Conservation (phyloP, 1,140 invertebrate genomes). For the Drosophila melanica region DNA sequence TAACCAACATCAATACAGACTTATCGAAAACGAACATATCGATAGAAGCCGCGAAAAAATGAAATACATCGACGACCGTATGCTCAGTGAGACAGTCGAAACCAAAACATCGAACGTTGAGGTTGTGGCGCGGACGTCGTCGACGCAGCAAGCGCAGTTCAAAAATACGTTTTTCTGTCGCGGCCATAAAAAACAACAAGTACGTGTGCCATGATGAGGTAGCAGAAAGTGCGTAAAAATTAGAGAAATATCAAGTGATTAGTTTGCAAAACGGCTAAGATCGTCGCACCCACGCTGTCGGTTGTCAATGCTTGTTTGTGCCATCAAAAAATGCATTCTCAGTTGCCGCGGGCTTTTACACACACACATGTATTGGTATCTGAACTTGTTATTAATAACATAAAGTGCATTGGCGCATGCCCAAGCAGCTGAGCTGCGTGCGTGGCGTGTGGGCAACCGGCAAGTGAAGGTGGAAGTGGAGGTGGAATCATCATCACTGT, state of each 20-base stretch:
- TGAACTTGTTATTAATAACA: conserved; percentile 35
- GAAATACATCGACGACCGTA: conserved; percentile 8
- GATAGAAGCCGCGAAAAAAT: conserved; percentile 14
- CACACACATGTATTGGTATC: not conserved
- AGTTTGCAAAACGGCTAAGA: conserved; percentile 32
- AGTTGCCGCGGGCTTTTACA: conserved; percentile 38
- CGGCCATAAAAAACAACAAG: conserved; percentile 9
- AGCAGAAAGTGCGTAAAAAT: conserved; percentile 40
- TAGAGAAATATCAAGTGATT: conserved; percentile 25
- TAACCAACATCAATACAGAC: not conserved
- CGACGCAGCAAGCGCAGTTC: not conserved
- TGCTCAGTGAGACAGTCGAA: conserved; percentile 21
- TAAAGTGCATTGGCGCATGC: conserved; percentile 39
- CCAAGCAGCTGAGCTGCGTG: conserved; percentile 15
- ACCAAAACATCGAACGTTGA: conserved; percentile 19
- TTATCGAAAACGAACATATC: conserved; percentile 11
- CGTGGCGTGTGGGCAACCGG: conserved; percentile 32
- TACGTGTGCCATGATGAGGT: conserved; percentile 13
- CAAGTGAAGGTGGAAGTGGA: conserved; percentile 3
- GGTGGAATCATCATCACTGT: conserved; percentile 7
- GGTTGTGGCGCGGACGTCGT: conserved; percentile 12
- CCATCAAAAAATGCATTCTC: conserved; percentile 22
- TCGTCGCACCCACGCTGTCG: conserved; percentile 5
- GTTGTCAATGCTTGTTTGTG: conserved; percentile 20
- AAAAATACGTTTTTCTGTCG: conserved; percentile 29